Conservation (phyloP, 2,113 vertebrate species). For the human (Homo sapiens) region DNA sequence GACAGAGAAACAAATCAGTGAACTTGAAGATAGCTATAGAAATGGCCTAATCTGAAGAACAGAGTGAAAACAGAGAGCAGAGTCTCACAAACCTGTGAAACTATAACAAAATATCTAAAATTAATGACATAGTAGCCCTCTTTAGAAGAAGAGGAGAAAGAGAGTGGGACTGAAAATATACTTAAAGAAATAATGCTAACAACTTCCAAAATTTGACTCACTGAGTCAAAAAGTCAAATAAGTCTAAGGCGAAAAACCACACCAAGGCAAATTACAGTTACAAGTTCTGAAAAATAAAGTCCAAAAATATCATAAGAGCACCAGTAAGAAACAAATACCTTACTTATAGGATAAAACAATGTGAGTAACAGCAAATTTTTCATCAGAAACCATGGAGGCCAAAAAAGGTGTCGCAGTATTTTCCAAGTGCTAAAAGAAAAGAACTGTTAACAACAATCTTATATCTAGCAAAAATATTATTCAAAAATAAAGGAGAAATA, state of each 20-base stretch:
- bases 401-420: not conserved
- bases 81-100: not conserved
- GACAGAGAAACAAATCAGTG: not conserved
- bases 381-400: not conserved
- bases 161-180: not conserved
- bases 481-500: not conserved
- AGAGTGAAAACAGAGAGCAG: no score
- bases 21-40: not conserved
- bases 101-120: not conserved
- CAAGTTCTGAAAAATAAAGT: not conserved
- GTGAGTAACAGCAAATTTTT: not conserved
- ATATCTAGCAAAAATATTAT: not conserved
- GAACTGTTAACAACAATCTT: not conserved
- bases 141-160: not conserved
- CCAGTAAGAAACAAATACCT: not conserved
- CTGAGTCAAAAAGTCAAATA: not conserved
- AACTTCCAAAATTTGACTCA: not conserved
- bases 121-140: no score
- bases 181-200: not conserved
- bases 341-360: not conserved
- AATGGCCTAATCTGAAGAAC: not conserved
- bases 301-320: not conserved
- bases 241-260: not conserved
- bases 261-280: not conserved
- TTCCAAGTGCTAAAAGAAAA: not conserved